Base-by-base conservation (phyloP, 2,797 vertebrate genomes). In the Apogon hyalosoma region DNA sequence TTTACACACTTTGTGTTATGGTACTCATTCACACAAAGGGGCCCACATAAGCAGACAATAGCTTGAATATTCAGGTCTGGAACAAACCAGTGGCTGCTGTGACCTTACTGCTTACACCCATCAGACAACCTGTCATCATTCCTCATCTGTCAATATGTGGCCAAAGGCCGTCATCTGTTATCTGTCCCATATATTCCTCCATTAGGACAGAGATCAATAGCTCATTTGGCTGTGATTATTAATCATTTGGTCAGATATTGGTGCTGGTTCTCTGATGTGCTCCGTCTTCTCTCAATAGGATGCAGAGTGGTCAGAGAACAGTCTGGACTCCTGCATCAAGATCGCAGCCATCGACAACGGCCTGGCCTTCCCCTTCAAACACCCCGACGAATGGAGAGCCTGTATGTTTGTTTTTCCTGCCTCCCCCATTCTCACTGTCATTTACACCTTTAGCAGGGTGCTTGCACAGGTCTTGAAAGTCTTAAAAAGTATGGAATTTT, bases 321-420 rank as follows among this genome's bases (percentile, higher is more conserved):
- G 51, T 45, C 70, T 94, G 61, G 95, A 96, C 74, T 90, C 93
- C 11, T 91, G 94, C 75, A 95, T 98, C 88, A 95, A 96, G 92
- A 95, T 99, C 11, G 98, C 98, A 75, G 97, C 98, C 10, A 99
- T 99, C 76, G 98, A 99, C 92, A 99, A 99, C 18, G 98, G 98
- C 60, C 90, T 99, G 69, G 97, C 98, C 14, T 99, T 99, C 90
- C 98, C 98, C 74, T 99, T 99, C 78, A 99, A 99, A 82, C 98
- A 99, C 89, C 98, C 98, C 0, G 98, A 99, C 73, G 96, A 98
- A 68, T 99, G 98, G 98, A 95, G 98, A 92, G 94, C 98, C 9
- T 99, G 98, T 99, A 92, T 87, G 98, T 86, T 50, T 11, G 0
- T 63, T 21, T 60, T 28, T 11, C 12, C n/a, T 19, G 3, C 15